These are phyloP conservation scores for Lampris megalopsis DNA, from an alignment of 2,113 vertebrate genomes.

Conservation along the genomic window DNA sequence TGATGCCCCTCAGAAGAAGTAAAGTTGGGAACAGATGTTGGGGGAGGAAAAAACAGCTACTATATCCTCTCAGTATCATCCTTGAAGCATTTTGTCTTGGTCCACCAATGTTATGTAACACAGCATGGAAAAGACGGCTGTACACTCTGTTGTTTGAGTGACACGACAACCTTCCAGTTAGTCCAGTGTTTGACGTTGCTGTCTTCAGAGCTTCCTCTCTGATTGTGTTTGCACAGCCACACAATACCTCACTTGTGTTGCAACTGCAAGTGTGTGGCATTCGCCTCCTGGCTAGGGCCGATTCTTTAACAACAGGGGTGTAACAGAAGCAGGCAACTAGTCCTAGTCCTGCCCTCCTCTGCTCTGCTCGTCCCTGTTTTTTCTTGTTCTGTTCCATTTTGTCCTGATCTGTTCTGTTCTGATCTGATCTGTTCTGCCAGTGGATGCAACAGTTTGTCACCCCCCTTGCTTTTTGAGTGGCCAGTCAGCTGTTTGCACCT, in stretches of 20 bases:
- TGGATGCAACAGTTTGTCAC: neutral
- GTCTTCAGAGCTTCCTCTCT: neutral
- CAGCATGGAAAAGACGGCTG: neutral
- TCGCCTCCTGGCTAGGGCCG: neutral
- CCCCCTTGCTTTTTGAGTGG: neutral
- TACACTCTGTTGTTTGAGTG: neutral
- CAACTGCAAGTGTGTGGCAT: neutral
- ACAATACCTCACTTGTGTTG: conserved; percentile 1
- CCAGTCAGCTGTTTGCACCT: neutral
- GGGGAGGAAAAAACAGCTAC: too few relatives aligned
- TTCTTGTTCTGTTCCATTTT: neutral
- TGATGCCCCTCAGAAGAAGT: too few relatives aligned
- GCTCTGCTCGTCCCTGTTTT: too few relatives aligned
- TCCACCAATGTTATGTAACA: too few relatives aligned
- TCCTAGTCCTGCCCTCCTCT: neutral
- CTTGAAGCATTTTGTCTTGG: neutral
- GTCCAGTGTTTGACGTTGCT: neutral
- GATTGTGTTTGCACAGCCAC: neutral
- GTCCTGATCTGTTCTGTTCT: too few relatives aligned
- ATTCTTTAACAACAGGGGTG: conserved; percentile 14
- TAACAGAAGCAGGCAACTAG: conserved; percentile 16
- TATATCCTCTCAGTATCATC: neutral
- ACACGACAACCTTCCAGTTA: neutral
- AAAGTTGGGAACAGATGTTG: too few relatives aligned
- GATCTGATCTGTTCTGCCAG: neutral